Percentiles rank a stretch among this genome's conserved stretches.
Conservation (phyloP, 2,888 invertebrate species). For the Synergus itoensis region DNA sequence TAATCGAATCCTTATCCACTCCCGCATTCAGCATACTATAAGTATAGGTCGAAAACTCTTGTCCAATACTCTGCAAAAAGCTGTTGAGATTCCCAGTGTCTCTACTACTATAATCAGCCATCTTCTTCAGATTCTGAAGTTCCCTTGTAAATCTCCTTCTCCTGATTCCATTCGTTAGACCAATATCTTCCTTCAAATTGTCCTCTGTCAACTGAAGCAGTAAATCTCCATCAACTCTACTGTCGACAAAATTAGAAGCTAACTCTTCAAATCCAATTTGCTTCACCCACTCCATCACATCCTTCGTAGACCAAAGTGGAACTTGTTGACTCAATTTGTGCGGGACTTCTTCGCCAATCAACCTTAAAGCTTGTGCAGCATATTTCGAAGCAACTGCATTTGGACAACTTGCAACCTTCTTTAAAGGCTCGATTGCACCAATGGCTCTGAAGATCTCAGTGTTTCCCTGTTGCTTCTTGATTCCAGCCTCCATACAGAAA, state of each 20-base stretch:
- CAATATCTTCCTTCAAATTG: constrained; percentile 95
- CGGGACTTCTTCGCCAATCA: constrained; percentile 98
- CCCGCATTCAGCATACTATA: constrained; percentile 98
- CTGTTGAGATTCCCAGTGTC: constrained; percentile 94
- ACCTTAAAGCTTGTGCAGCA: constrained; percentile 93
- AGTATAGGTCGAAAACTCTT: constrained; percentile 96
- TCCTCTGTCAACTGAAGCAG: constrained; percentile 94
- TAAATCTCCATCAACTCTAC: constrained; percentile 98
- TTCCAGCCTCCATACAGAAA: constrained; percentile 99
- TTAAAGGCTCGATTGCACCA: constrained; percentile 96
- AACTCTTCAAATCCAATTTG: constrained; percentile 97
- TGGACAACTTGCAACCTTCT: constrained; percentile 97
- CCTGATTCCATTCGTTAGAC: constrained; percentile 94
- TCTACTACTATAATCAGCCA: constrained; percentile 97
- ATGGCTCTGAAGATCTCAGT: constrained; percentile 96
- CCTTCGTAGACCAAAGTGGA: constrained; percentile 97
- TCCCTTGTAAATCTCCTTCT: constrained; percentile 95
- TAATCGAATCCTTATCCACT: constrained; percentile 93
- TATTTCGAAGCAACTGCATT: constrained; percentile 98
- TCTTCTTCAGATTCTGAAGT: constrained; percentile 94
- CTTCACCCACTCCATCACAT: constrained; percentile 98
- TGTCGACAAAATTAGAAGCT: constrained; percentile 90
- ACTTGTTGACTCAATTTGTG: constrained; percentile 99
- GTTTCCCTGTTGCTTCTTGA: constrained; percentile 95
- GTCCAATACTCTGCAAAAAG: constrained; percentile 90